phyloP scores from a whole-genome alignment of 2,888 invertebrate genomes.

The Prosopocoilus inquinatus region DNA sequence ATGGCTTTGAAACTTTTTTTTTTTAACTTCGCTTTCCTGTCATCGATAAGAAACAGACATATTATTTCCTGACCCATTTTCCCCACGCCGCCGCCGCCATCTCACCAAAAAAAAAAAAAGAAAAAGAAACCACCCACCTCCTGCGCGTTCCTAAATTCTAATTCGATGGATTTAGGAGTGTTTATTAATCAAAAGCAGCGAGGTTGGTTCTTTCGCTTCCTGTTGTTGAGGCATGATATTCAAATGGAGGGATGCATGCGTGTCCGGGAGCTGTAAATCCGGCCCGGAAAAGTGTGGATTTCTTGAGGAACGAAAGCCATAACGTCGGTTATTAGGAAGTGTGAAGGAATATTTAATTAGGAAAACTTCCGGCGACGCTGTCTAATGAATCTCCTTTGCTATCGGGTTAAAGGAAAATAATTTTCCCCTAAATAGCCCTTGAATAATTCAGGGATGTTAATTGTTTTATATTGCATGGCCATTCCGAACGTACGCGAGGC shows the following conservation, averaged over 20 bases:
- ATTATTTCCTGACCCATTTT: too few relatives aligned
- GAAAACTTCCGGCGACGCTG: conserved; percentile 12
- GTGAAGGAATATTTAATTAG: conserved; percentile 24
- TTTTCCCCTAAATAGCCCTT: conserved; percentile 10
- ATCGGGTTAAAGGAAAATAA: conserved; percentile 19
- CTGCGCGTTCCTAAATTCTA: too few relatives aligned
- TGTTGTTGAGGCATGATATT: background rate
- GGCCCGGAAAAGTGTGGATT: conserved; percentile 12
- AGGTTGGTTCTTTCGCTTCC: too few relatives aligned
- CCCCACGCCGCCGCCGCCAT: too few relatives aligned
- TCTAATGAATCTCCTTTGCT: conserved; percentile 14
- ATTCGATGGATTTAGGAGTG: too few relatives aligned
- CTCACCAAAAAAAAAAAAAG: too few relatives aligned
- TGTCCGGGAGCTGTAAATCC: conserved; percentile 14
- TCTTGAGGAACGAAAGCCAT: conserved; percentile 7
- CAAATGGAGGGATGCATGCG: conserved; percentile 10
- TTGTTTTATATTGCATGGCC: conserved; percentile 15
- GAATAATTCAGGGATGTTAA: conserved; percentile 17
- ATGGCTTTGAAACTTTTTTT: too few relatives aligned
- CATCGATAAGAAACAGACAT: too few relatives aligned
- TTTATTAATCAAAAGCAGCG: too few relatives aligned
- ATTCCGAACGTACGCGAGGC: too few relatives aligned
- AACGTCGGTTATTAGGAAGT: conserved; percentile 20
- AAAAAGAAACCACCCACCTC: too few relatives aligned
- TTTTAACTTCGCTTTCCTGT: too few relatives aligned